Percentiles rank a stretch among this genome's conserved stretches.
Evolutionary conservation across 2,797 vertebrate genomes (phyloP).

Genomic region (Oreochromis mossambicus): DNA sequence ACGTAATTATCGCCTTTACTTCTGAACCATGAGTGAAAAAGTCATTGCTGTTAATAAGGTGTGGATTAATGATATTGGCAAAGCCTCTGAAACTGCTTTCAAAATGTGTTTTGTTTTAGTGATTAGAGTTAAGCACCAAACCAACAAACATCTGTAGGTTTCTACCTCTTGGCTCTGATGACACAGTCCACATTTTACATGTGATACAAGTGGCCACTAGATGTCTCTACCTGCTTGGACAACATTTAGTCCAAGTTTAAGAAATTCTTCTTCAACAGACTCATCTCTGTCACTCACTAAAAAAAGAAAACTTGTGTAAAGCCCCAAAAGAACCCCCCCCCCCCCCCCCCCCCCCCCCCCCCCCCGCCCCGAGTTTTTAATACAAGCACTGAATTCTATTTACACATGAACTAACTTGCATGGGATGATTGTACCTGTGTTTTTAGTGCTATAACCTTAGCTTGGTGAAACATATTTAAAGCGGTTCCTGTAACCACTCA

Average conservation of each 20-base stretch:
- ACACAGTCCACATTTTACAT: neutral
- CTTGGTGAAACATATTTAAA: neutral
- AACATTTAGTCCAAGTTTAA: no score
- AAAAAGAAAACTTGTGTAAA: no score
- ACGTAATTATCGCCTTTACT: neutral
- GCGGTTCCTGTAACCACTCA: neutral
- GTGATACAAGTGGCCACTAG: neutral
- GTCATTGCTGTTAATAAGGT: neutral
- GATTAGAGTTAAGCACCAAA: neutral
- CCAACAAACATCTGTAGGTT: neutral
- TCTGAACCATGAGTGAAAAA: neutral
- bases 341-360: no score
- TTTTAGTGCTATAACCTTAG: neutral
- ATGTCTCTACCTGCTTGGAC: no score
- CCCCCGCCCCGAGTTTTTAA: no score
- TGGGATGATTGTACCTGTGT: neutral
- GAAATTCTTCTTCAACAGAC: no score
- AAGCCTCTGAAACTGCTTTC: neutral
- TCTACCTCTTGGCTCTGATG: neutral
- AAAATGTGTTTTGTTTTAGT: neutral
- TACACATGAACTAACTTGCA: neutral
- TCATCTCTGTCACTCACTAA: no score
- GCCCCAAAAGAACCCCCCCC: no score
- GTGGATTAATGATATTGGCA: neutral
- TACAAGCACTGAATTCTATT: neutral